Conservation (phyloP, 2,797 vertebrate species). For the Epinephelus malabaricus region DNA sequence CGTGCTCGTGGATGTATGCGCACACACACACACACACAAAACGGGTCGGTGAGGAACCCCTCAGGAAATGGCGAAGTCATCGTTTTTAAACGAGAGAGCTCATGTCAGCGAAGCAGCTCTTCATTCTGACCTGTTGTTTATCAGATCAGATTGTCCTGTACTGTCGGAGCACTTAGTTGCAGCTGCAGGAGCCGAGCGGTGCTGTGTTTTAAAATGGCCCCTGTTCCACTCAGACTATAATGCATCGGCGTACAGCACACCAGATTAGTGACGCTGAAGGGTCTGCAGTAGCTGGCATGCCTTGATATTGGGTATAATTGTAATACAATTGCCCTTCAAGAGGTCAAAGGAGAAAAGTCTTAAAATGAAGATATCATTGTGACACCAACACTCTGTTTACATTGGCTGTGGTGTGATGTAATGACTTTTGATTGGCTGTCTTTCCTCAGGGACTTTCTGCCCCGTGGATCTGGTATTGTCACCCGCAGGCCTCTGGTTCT, state of each 20-base stretch:
- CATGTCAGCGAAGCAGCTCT: conserved; percentile 33
- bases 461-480: conserved; percentile 96
- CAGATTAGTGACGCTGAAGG: conserved; percentile 18
- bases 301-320: conserved; percentile 9
- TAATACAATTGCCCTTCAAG: conserved; percentile 27
- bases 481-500: conserved; percentile 96
- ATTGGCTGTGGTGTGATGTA: conserved; percentile 23
- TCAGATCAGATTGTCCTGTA: conserved; percentile 44
- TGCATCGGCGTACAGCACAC: neutral
- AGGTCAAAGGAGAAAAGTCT: neutral
- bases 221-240: neutral
- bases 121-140: conserved; percentile 52
- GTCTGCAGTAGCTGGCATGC: neutral
- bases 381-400: conserved; percentile 9
- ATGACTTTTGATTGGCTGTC: conserved; percentile 50
- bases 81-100: conserved; percentile 38
- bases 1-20: too few relatives aligned
- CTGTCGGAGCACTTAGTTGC: neutral
- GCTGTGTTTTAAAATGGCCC: conserved; percentile 47
- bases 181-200: conserved; percentile 25
- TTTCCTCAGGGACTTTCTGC: conserved; percentile 93
- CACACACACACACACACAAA: conserved; percentile 3
- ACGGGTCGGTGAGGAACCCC: conserved; percentile 1
- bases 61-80: conserved; percentile 42
- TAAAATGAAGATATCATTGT: conserved; percentile 3